A percentile compares a stretch with the other conserved stretches of the same genome.
Conservation (phyloP, 2,113 vertebrate genomes). For the Hydropotes inermis region DNA sequence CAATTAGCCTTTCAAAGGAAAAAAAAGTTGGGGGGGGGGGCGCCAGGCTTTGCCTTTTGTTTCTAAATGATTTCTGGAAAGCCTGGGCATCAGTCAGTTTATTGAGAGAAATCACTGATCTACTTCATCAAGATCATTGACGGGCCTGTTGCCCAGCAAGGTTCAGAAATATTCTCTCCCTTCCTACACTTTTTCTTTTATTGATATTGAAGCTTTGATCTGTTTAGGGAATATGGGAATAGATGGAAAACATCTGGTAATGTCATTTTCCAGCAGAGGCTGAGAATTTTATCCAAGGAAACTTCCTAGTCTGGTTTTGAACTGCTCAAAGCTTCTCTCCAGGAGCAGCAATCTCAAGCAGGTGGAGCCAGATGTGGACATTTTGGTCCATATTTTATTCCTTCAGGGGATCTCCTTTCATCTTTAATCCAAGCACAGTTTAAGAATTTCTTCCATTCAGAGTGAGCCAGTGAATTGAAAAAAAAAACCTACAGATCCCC, state of each 20-base stretch:
- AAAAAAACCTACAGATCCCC: not conserved
- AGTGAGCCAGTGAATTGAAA: not conserved
- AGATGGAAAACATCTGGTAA: conserved; percentile 51
- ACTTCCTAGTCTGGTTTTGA: conserved; percentile 43
- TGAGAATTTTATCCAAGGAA: conserved; percentile 33
- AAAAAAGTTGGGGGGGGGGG: not conserved
- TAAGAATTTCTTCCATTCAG: conserved; percentile 25
- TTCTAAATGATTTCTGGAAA: conserved; percentile 46
- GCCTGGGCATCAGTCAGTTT: not conserved
- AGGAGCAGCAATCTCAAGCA: not conserved
- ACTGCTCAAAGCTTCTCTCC: not conserved
- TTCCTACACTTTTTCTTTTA: not conserved
- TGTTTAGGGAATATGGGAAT: not conserved
- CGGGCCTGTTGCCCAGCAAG: conserved; percentile 20
- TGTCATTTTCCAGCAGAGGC: conserved; percentile 42
- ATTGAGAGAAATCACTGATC: conserved; percentile 37
- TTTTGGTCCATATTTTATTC: conserved; percentile 19
- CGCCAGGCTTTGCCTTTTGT: not conserved
- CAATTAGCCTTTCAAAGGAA: conserved; percentile 30
- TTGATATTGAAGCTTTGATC: conserved; percentile 29
- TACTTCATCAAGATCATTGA: conserved; percentile 16
- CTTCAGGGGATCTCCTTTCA: not conserved
- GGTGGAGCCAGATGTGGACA: not conserved
- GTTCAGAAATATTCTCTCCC: not conserved
- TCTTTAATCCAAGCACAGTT: not conserved